Percentiles rank a stretch among this genome's conserved stretches.
Conservation (phyloP, 2,888 invertebrate genomes). For the Callinectes sapidus region DNA sequence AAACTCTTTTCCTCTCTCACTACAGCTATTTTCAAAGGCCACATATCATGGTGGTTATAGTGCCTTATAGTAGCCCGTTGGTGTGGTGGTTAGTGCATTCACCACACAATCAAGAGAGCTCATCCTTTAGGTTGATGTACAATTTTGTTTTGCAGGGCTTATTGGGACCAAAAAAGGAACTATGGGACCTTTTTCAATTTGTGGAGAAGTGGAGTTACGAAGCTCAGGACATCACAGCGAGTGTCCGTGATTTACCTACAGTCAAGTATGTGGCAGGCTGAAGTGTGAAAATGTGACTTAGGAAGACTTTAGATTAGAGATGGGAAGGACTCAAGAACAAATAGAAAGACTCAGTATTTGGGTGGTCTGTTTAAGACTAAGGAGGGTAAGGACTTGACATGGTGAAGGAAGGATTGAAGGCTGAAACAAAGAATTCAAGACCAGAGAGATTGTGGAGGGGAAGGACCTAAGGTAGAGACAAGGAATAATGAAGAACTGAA, state of each 20-base stretch:
- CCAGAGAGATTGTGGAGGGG: not conserved
- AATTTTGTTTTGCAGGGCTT: conserved; percentile 82
- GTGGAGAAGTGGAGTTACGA: conserved; percentile 94
- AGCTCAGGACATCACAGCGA: conserved; percentile 95
- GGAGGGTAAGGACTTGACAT: not conserved
- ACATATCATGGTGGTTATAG: not conserved
- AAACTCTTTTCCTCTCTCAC: not conserved
- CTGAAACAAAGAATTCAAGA: not conserved
- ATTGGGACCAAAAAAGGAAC: conserved; percentile 94
- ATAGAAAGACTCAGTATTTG: not conserved
- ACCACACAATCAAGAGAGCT: not conserved
- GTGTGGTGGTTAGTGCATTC: not conserved
- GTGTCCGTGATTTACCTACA: conserved; percentile 94
- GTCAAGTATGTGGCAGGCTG: conserved; percentile 83
- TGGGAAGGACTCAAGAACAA: not conserved
- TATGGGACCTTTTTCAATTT: conserved; percentile 96
- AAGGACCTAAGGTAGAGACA: not conserved
- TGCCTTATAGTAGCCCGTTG: not conserved
- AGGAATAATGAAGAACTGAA: not conserved
- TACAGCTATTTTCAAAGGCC: too few relatives aligned
- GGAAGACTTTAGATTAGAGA: not conserved
- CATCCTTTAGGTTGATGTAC: not conserved
- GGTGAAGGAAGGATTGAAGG: not conserved
- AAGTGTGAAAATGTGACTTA: too few relatives aligned
- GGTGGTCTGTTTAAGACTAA: not conserved